A percentile compares a stretch with the other conserved stretches of the same genome.
Evolutionary conservation across 1,140 invertebrate genomes (phyloP).

Genomic region (Probaryconus sp.): DNA sequence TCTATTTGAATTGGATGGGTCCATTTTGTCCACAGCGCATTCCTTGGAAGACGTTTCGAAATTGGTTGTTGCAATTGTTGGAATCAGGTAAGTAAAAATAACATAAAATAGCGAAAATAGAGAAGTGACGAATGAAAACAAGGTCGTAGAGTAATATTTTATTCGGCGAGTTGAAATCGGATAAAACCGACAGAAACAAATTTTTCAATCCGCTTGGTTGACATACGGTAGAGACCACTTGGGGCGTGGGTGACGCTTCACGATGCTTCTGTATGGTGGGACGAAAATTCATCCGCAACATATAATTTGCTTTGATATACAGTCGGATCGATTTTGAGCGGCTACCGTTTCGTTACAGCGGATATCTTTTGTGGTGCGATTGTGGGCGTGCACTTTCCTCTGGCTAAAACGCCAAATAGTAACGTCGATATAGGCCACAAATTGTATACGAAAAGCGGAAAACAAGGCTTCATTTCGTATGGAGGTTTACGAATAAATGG

Average conservation of each 20-base stretch:
- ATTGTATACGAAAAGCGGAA: slow-evolving; percentile 63
- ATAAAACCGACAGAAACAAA: slow-evolving; percentile 60
- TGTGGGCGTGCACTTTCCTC: slow-evolving; percentile 75
- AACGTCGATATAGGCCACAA: slow-evolving; percentile 65
- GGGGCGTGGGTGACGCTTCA: slow-evolving; percentile 33
- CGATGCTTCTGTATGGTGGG: slow-evolving; percentile 45
- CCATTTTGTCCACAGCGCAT: no score
- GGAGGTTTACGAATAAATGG: slow-evolving; percentile 62
- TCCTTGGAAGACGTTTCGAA: slow-evolving; percentile 27
- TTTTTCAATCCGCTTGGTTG: slow-evolving; percentile 53
- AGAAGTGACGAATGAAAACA: slow-evolving; percentile 57
- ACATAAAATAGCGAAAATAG: slow-evolving; percentile 20
- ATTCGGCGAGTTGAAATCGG: slow-evolving; percentile 62
- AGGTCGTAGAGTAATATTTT: slow-evolving; percentile 56
- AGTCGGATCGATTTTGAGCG: slow-evolving; percentile 76
- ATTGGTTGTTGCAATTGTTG: slow-evolving; percentile 46
- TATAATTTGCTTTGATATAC: slow-evolving; percentile 75
- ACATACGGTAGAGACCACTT: slow-evolving; percentile 49
- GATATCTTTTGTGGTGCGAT: slow-evolving; percentile 77
- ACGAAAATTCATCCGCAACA: slow-evolving; percentile 71
- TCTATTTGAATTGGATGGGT: no score
- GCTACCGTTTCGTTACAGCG: slow-evolving; percentile 77
- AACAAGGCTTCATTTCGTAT: slow-evolving; percentile 62
- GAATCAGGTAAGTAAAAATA: slow-evolving; percentile 47
- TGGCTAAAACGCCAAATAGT: slow-evolving; percentile 77